phyloP scores from a whole-genome alignment of 2,888 invertebrate species.

The Campopleginae sp. region DNA sequence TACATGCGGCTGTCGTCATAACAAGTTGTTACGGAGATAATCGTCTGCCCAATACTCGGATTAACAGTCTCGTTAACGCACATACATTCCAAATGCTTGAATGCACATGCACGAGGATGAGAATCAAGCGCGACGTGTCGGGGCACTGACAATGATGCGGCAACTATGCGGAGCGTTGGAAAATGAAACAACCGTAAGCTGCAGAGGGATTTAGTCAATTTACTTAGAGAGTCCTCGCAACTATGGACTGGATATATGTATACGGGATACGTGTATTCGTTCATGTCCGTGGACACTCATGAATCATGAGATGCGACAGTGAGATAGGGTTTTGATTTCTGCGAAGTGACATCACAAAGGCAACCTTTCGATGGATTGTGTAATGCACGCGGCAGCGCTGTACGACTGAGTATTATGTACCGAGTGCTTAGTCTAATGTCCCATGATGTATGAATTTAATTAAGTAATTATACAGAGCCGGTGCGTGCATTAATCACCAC shows the following conservation, averaged over 20 bases:
- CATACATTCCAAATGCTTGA: conserved; percentile 18
- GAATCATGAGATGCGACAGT: conserved; percentile 17
- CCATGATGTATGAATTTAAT: conserved; percentile 80
- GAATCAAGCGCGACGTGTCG: neutral
- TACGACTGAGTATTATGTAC: conserved; percentile 22
- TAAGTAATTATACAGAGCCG: conserved; percentile 77
- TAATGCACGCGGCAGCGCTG: conserved; percentile 18
- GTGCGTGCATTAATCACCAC: conserved; percentile 74
- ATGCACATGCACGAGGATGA: conserved; percentile 24
- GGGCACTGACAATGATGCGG: conserved; percentile 52
- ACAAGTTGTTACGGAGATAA: conserved; percentile 16
- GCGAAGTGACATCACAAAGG: conserved; percentile 70
- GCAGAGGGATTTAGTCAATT: conserved; percentile 38
- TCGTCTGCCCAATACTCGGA: conserved; percentile 35
- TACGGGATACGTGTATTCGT: neutral
- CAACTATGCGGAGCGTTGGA: conserved; percentile 23
- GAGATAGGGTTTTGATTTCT: conserved; percentile 70
- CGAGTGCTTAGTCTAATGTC: conserved; percentile 72
- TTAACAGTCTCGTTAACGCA: conserved; percentile 24
- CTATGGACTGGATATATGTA: conserved; percentile 10
- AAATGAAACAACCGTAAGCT: conserved; percentile 13
- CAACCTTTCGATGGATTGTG: conserved; percentile 55
- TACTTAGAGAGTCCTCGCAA: neutral
- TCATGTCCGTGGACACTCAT: neutral
- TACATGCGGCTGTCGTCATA: neutral